Base-by-base conservation (phyloP, 1,140 invertebrate species). In the Metaphire vulgaris region DNA sequence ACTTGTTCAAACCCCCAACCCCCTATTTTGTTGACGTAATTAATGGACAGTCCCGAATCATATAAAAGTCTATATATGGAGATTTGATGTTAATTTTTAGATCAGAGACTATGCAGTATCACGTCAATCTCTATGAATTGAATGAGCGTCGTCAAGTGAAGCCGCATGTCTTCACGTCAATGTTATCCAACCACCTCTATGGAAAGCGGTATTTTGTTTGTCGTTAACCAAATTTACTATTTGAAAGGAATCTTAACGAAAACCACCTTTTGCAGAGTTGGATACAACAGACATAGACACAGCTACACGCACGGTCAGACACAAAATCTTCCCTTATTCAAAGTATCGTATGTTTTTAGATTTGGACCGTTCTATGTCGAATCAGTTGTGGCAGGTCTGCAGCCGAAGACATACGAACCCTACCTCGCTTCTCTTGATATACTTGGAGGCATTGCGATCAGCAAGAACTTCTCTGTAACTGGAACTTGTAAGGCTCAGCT, bases 331-430 rank as follows among this genome's bases (percentile, higher is more conserved):
- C n/a, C n/a, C n/a, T n/a, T n/a, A n/a, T n/a, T n/a, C n/a, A n/a
- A n/a, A n/a, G n/a, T n/a, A n/a, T n/a, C n/a, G n/a, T n/a, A 76
- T 65, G 2, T 28, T 69, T 26, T 12, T 74, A 89, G 90, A 81
- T 99, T 99, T 89, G 97, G 97, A 0, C 95, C 95, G 0, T 99
- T 97, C 84, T 99, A 99, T 87, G 91, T 98, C 73, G 94, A 98
- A 83, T 96, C 97, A 1, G 90, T 99, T 0, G 90, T 99, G 80
- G 97, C 96, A 75, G 97, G 97, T 21, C 85, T 99, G 14, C 91
- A 97, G 84, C 92, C 94, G 0, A 90, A 90, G 69, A 96, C 93
- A 0, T 89, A 89, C 81, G 90, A 97, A 82, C 96, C 97, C 0
- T 99, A 91, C 83, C 91, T 99, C 70, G 93, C 91, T 80, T 92